phyloP scores from a whole-genome alignment of 2,113 vertebrate genomes.

The Cinclus cinclus region DNA sequence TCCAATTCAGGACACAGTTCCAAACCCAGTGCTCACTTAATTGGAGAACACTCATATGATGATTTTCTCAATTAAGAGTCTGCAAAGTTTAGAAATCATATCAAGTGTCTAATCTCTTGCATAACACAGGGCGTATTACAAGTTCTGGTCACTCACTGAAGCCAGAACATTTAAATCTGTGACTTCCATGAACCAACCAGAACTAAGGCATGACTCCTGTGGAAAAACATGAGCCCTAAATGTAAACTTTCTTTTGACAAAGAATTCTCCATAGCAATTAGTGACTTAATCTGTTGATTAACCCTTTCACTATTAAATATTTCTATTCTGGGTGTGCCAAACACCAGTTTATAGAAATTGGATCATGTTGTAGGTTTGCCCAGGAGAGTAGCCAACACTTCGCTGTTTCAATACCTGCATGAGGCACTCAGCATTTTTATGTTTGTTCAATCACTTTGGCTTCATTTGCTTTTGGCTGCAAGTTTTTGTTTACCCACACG shows the following conservation, averaged over 20 bases:
- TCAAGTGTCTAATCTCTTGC: not conserved
- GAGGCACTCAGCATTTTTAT: not conserved
- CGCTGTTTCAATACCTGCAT: not conserved
- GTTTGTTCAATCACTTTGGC: not conserved
- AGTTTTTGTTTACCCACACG: not conserved
- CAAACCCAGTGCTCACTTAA: not conserved
- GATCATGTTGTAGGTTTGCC: not conserved
- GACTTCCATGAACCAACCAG: not conserved
- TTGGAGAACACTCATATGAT: not conserved
- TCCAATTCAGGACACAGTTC: not conserved
- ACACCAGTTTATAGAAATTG: not conserved
- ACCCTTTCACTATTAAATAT: not conserved
- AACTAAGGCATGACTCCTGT: not conserved
- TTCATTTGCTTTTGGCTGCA: not conserved
- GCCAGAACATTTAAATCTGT: not conserved
- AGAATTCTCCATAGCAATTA: not conserved
- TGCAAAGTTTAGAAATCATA: not conserved
- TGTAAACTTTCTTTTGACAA: not conserved
- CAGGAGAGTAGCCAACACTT: not conserved
- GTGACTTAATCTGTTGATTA: not conserved
- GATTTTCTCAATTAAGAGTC: not conserved
- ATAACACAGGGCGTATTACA: not conserved
- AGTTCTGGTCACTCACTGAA: not conserved
- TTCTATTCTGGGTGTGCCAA: not conserved
- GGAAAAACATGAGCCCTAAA: not conserved